Conservation (phyloP, 2,113 vertebrate genomes). For the Campylorhamphus procurvoides region DNA sequence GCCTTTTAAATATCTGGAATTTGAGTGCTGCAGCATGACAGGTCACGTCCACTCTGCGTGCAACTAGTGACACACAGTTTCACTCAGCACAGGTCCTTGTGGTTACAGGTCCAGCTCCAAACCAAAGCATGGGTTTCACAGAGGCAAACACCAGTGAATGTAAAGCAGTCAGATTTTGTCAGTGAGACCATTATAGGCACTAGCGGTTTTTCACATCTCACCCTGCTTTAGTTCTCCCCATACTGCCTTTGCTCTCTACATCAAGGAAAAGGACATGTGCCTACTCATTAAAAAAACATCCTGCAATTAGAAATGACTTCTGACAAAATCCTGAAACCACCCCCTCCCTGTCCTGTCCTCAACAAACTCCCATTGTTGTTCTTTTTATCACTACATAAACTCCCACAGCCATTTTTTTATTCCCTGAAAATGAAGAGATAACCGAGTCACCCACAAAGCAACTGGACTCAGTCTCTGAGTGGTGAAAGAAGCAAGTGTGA, state of each 20-base stretch:
- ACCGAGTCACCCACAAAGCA: background rate
- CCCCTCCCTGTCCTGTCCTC: constrained; percentile 25
- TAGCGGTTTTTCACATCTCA: background rate
- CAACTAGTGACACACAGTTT: background rate
- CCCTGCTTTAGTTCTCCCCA: background rate
- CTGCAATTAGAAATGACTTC: constrained; percentile 44
- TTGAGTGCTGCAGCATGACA: background rate
- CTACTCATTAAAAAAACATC: constrained; percentile 61
- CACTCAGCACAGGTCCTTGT: background rate
- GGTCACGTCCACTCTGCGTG: background rate
- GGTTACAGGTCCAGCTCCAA: background rate
- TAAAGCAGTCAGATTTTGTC: background rate
- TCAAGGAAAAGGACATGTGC: constrained; percentile 41
- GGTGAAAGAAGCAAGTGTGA: constrained; percentile 64
- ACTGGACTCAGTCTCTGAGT: constrained; percentile 4
- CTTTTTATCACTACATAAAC: constrained; percentile 27
- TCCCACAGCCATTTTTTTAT: constrained; percentile 21
- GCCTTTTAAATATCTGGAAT: background rate
- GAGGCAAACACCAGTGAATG: background rate
- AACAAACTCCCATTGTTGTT: constrained; percentile 47
- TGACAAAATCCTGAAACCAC: constrained; percentile 46
- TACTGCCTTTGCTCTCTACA: background rate
- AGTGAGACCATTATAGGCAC: background rate
- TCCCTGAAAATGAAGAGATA: constrained; percentile 41
- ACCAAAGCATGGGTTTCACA: background rate